A percentile compares a stretch with the other conserved stretches of the same genome.
These are phyloP conservation scores for Tinamus major DNA, from an alignment of 2,797 vertebrate species.

Conservation along the genomic window DNA sequence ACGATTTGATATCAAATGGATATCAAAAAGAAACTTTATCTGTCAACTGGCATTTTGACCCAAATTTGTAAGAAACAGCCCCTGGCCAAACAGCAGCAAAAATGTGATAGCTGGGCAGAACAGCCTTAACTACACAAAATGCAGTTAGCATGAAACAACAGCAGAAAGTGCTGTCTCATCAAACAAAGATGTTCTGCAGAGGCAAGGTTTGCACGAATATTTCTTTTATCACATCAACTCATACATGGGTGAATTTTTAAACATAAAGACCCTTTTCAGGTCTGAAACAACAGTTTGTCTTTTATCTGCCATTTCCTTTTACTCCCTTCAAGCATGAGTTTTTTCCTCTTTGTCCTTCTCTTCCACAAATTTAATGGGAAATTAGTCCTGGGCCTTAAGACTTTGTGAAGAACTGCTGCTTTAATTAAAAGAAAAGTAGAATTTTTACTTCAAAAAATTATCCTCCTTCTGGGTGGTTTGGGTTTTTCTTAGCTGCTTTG, in stretches of 20 bases:
- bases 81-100: not conserved
- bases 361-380: not conserved
- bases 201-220: not conserved
- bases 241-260: not conserved
- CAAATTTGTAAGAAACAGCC: not conserved
- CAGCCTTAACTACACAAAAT: not conserved
- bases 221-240: not conserved
- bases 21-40: not conserved
- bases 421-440: not conserved
- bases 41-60: not conserved
- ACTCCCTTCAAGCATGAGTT: not conserved
- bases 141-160: not conserved
- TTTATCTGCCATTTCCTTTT: not conserved
- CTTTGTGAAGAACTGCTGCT: not conserved
- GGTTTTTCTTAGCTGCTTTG: not conserved
- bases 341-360: not conserved
- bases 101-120: not conserved
- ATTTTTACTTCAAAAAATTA: not conserved
- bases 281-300: not conserved
- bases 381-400: not conserved
- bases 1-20: constrained; percentile 21
- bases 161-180: constrained; percentile 42
- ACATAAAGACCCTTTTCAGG: not conserved
- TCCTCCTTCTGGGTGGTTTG: not conserved
- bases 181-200: not conserved